A percentile compares a stretch with the other conserved stretches of the same genome.
phyloP scores from a whole-genome alignment of 2,113 vertebrate species.

The Podarcis raffonei region DNA sequence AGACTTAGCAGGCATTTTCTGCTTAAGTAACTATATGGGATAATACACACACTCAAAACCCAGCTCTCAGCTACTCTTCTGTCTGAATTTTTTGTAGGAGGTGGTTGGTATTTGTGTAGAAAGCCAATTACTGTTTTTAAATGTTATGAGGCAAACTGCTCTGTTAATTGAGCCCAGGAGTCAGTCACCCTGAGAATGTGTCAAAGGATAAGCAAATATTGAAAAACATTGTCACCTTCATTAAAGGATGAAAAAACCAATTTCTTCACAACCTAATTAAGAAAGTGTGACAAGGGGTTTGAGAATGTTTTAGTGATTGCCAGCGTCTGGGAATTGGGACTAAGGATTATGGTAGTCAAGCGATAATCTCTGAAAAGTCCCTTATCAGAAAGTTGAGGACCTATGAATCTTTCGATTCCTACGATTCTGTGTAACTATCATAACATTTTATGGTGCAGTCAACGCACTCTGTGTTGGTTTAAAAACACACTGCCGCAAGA shows the following conservation, averaged over 20 bases:
- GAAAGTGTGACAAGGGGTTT: not conserved
- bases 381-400: not conserved
- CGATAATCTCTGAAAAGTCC: not conserved
- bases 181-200: not conserved
- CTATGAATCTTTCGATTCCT: not conserved
- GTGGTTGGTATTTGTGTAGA: not conserved
- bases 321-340: not conserved
- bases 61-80: not conserved
- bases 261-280: conserved; percentile 6
- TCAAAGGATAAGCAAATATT: not conserved
- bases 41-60: not conserved
- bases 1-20: not conserved
- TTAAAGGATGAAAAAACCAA: not conserved
- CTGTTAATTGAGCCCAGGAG: not conserved
- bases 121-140: not conserved
- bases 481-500: not conserved
- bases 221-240: not conserved
- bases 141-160: not conserved
- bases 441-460: not conserved
- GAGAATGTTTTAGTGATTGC: not conserved
- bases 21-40: not conserved
- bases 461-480: not conserved
- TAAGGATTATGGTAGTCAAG: not conserved
- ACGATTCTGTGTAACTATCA: not conserved
- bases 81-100: not conserved